Conservation (phyloP, 2,797 vertebrate genomes). For the Urosaurus nigricauda region DNA sequence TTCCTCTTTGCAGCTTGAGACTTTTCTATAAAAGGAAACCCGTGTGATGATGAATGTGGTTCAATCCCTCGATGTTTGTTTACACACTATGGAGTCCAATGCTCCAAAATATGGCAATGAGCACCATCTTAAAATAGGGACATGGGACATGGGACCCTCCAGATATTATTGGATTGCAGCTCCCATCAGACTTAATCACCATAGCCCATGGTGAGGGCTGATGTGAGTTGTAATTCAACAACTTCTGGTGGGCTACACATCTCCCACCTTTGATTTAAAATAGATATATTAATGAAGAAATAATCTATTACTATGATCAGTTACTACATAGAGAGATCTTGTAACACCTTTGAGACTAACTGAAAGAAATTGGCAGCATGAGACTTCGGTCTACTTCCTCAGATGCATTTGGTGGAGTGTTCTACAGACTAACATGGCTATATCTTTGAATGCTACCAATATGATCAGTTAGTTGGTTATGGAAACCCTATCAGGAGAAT, state of each 20-base stretch:
- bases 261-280: background rate
- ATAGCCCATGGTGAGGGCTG: background rate
- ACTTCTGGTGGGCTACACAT: background rate
- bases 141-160: background rate
- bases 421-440: too few relatives aligned
- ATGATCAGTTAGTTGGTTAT: too few relatives aligned
- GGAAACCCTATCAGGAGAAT: too few relatives aligned
- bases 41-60: background rate
- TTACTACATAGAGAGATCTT: too few relatives aligned
- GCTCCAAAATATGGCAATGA: background rate
- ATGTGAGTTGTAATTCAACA: background rate
- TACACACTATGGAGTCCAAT: background rate
- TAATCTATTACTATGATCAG: too few relatives aligned
- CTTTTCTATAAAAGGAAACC: too few relatives aligned
- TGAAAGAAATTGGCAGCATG: too few relatives aligned
- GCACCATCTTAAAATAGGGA: background rate
- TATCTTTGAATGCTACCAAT: too few relatives aligned
- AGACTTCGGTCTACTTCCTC: too few relatives aligned
- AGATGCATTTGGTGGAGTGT: too few relatives aligned
- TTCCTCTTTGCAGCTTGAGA: too few relatives aligned
- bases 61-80: background rate
- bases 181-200: background rate
- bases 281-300: background rate
- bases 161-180: background rate
- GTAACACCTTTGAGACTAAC: too few relatives aligned